A percentile compares a stretch with the other conserved stretches of the same genome.
Evolutionary conservation across 2,113 vertebrate species (phyloP).

Genomic region (Forbesichthys papilliferus): DNA sequence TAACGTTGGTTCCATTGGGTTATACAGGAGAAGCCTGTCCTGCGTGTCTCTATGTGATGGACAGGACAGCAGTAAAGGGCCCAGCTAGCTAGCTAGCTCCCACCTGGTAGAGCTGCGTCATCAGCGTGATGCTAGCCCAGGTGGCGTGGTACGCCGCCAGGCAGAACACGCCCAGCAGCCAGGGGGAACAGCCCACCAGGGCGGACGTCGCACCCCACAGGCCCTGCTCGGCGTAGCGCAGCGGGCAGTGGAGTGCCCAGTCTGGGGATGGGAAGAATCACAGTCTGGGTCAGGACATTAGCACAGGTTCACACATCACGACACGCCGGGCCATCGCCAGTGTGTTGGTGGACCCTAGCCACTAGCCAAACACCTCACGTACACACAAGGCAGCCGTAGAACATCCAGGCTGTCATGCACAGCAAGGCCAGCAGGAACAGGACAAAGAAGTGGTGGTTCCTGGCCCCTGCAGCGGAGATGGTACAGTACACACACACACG

Average conservation of each 20-base stretch:
- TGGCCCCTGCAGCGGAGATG: too few relatives aligned
- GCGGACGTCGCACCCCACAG: slow-evolving; percentile 75
- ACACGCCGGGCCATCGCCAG: neutral
- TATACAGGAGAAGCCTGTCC: too few relatives aligned
- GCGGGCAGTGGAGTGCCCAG: slow-evolving; percentile 82
- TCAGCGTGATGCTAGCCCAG: slow-evolving; percentile 80
- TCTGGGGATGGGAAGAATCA: slow-evolving; percentile 68
- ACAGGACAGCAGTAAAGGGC: too few relatives aligned
- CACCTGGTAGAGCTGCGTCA: slow-evolving; percentile 91
- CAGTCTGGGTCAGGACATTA: neutral
- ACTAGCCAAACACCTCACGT: slow-evolving; percentile 65
- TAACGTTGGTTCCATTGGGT: neutral
- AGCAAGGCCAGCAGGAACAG: slow-evolving; percentile 82
- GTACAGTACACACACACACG: neutral
- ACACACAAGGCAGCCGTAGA: slow-evolving; percentile 84
- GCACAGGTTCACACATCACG: neutral
- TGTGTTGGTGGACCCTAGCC: too few relatives aligned
- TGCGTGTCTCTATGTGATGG: too few relatives aligned
- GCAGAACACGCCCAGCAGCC: slow-evolving; percentile 83
- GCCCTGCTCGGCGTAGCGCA: slow-evolving; percentile 77
- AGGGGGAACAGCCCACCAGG: slow-evolving; percentile 84
- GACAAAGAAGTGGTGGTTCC: slow-evolving; percentile 90
- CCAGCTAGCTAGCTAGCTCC: neutral
- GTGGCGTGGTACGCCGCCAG: slow-evolving; percentile 79
- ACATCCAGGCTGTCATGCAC: slow-evolving; percentile 80